Percentiles rank a stretch among this genome's conserved stretches.
Evolutionary conservation across 2,113 vertebrate species (phyloP).

Genomic region (Proterorhinus semilunaris): DNA sequence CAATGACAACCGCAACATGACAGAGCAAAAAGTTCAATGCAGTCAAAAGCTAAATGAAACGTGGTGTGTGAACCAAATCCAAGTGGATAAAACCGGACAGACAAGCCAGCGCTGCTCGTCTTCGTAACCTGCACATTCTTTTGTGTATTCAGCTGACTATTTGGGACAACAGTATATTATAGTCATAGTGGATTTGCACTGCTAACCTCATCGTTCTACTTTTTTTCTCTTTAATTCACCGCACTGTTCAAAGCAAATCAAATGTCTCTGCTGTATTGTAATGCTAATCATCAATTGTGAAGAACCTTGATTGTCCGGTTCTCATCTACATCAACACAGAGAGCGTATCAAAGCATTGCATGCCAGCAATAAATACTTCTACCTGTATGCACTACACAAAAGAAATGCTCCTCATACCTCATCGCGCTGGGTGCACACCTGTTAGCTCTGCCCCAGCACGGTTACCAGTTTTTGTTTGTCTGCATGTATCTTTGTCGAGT

Average conservation of each 20-base stretch:
- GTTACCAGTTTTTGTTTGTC: constrained; percentile 50
- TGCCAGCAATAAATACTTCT: constrained; percentile 10
- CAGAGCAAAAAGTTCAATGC: background rate
- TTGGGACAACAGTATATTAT: constrained; percentile 11
- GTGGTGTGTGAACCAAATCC: constrained; percentile 16
- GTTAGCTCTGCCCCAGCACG: constrained; percentile 6
- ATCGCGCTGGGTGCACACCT: constrained; percentile 29
- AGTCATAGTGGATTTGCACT: constrained; percentile 19
- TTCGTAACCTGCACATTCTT: constrained; percentile 34
- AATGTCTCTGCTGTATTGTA: background rate
- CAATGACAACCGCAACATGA: constrained; percentile 30
- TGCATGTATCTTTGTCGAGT: constrained; percentile 52
- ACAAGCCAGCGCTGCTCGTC: background rate
- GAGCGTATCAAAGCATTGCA: constrained; percentile 3
- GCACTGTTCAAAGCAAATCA: background rate
- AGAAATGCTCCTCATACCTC: constrained; percentile 40
- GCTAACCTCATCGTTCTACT: too few species aligned
- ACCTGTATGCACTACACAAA: constrained; percentile 7
- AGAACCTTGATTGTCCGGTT: constrained; percentile 8
- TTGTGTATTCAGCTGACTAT: constrained; percentile 51
- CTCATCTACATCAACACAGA: constrained; percentile 15
- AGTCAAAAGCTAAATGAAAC: background rate
- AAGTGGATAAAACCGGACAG: constrained; percentile 44
- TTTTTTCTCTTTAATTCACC: too few species aligned
- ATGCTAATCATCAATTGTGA: background rate